Evolutionary conservation across 2,888 invertebrate genomes (phyloP).

Genomic region (Caenorhabditis sinica): DNA sequence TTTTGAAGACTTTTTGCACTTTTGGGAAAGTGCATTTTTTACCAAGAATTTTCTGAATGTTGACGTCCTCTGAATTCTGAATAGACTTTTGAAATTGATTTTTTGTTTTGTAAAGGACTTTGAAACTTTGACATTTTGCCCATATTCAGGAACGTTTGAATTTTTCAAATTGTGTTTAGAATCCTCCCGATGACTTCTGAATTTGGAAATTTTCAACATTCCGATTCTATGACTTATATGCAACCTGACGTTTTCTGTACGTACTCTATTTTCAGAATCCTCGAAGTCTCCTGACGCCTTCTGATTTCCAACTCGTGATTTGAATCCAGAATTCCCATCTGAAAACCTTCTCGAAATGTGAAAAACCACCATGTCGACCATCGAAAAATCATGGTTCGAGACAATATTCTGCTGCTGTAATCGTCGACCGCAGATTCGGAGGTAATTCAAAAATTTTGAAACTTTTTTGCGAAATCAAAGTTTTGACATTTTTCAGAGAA

Average conservation of each 20-base stretch:
- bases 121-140: too few relatives aligned
- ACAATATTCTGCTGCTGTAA: slow-evolving; percentile 53
- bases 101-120: too few relatives aligned
- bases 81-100: too few relatives aligned
- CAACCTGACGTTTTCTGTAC: neutral
- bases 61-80: too few relatives aligned
- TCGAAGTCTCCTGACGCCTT: neutral
- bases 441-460: slow-evolving; percentile 19
- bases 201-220: neutral
- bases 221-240: neutral
- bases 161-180: too few relatives aligned
- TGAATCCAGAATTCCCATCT: too few relatives aligned
- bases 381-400: slow-evolving; percentile 52
- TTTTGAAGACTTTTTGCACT: too few relatives aligned
- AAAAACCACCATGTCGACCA: neutral
- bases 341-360: neutral
- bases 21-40: too few relatives aligned
- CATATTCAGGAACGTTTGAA: too few relatives aligned
- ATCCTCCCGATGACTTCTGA: too few relatives aligned
- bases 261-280: neutral
- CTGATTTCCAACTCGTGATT: too few relatives aligned
- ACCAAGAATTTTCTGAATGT: too few relatives aligned
- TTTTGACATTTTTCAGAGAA: slow-evolving; percentile 54
- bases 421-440: slow-evolving; percentile 1
- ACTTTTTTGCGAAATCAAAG: neutral